These are phyloP conservation scores for Epizoanthus stellaris DNA, from an alignment of 92 coral and sea anemone genomes.

Conservation along the genomic window DNA sequence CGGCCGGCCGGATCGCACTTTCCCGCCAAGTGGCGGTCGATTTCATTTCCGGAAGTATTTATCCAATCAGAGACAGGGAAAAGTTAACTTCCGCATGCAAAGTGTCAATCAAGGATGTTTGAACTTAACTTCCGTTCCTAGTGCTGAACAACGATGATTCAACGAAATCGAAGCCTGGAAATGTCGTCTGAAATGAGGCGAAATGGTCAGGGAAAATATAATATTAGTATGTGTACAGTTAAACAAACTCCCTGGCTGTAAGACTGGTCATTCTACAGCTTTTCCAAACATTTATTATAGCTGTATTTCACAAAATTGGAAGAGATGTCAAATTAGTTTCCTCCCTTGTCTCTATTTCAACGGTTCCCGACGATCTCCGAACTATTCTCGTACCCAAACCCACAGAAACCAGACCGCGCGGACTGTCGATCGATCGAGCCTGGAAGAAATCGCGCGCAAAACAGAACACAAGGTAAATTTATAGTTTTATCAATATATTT, in stretches of 20 bases:
- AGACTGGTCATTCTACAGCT: conserved; percentile 33
- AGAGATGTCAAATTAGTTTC: conserved; percentile 27
- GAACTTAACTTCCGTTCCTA: conserved; percentile 32
- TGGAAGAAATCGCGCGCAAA: conserved; percentile 19
- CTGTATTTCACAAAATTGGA: conserved; percentile 33
- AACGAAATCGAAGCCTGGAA: conserved; percentile 35
- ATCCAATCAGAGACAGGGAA: conserved; percentile 33
- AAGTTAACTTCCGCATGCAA: conserved; percentile 32
- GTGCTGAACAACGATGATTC: conserved; percentile 26
- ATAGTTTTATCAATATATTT: conserved; percentile 25
- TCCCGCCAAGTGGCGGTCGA: conserved; percentile 34
- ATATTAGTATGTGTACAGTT: conserved; percentile 28
- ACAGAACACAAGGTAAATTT: conserved; percentile 15
- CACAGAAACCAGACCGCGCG: conserved; percentile 29
- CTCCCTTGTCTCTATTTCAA: conserved; percentile 34
- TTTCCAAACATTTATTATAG: conserved; percentile 29
- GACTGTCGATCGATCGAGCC: conserved; percentile 14
- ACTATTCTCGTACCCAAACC: conserved; percentile 18
- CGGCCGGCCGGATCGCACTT: conserved; percentile 19
- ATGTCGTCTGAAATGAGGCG: conserved; percentile 29
- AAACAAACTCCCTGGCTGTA: conserved; percentile 33
- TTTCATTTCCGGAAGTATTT: conserved; percentile 31
- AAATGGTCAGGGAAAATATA: conserved; percentile 22
- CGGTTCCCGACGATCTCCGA: conserved; percentile 31
- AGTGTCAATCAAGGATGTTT: conserved; percentile 28